A percentile compares a stretch with the other conserved stretches of the same genome.
Evolutionary conservation across 2,888 invertebrate species (phyloP).

Genomic region (Luffia ferchaultella): DNA sequence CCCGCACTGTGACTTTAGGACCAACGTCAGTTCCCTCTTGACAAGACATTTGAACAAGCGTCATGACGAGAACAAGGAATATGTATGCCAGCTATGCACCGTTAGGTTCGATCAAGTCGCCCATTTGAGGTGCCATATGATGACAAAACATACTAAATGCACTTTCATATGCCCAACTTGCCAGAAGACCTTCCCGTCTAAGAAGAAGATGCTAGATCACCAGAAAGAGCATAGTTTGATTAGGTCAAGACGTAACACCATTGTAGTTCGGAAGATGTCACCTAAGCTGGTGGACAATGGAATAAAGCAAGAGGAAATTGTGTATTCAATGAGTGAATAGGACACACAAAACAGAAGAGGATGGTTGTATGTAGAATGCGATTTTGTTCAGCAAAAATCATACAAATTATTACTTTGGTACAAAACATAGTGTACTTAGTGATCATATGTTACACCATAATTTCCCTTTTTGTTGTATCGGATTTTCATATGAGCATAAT

Average conservation of each 20-base stretch:
- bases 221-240: constrained; percentile 17
- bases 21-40: neutral
- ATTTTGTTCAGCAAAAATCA: too few relatives aligned
- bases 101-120: neutral
- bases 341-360: too few relatives aligned
- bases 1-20: neutral
- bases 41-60: constrained; percentile 2
- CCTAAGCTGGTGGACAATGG: neutral
- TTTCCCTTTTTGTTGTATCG: too few relatives aligned
- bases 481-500: too few relatives aligned
- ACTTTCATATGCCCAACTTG: constrained; percentile 25
- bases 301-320: neutral
- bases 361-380: too few relatives aligned
- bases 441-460: too few relatives aligned
- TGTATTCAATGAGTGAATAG: too few relatives aligned
- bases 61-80: neutral
- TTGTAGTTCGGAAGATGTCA: neutral
- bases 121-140: neutral
- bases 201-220: constrained; percentile 13
- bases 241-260: neutral
- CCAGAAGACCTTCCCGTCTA: constrained; percentile 14
- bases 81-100: constrained; percentile 8
- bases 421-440: too few relatives aligned
- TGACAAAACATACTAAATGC: neutral
- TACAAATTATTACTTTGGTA: too few relatives aligned